phyloP scores from a whole-genome alignment of 2,797 vertebrate species.

The Parauchenoglanis ngamensis region DNA sequence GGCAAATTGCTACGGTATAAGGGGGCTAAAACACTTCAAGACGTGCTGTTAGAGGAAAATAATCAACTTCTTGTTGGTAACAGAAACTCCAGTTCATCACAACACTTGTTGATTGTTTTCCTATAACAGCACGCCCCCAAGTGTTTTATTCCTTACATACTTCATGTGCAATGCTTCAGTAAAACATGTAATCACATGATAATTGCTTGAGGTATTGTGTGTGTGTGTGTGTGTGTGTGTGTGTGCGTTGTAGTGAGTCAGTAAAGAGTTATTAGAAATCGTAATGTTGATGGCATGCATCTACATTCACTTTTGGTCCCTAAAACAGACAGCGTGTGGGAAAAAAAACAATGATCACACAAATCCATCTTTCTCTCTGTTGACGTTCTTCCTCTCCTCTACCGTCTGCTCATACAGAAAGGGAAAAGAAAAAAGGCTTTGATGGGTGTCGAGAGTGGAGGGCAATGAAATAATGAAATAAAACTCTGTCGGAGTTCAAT shows the following conservation, averaged over 20 bases:
- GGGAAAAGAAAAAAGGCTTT: background rate
- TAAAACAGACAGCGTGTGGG: background rate
- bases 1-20: background rate
- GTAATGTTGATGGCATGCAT: background rate
- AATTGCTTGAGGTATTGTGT: background rate
- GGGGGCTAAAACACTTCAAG: background rate
- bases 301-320: background rate
- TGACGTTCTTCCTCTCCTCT: background rate
- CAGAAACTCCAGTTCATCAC: background rate
- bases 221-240: background rate
- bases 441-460: background rate
- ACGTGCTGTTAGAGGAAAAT: background rate
- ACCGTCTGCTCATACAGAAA: background rate
- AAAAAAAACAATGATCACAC: background rate
- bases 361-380: background rate
- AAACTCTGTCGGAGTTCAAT: constrained; percentile 11
- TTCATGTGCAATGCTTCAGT: background rate
- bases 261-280: background rate
- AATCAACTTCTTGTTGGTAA: background rate
- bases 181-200: background rate
- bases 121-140: background rate
- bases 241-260: background rate
- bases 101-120: background rate
- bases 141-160: background rate
- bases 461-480: background rate